Conservation (phyloP, 2,113 vertebrate species). For the Syngnathoides biaculeatus region DNA sequence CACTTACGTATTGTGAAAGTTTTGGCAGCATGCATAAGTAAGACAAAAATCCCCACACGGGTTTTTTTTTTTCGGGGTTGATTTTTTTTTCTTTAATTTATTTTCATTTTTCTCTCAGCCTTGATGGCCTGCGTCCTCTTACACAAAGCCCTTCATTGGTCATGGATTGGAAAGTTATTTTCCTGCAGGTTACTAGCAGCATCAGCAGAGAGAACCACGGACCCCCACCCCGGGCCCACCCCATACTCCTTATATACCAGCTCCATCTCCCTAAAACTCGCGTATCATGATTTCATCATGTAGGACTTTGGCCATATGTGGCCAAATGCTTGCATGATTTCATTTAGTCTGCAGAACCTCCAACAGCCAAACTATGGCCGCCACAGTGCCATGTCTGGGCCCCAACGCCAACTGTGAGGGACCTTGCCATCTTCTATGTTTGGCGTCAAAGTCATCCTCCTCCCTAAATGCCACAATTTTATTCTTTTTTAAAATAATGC, state of each 20-base stretch:
- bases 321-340: background rate
- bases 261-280: background rate
- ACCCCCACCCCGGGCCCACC: slow-evolving; percentile 11
- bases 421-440: background rate
- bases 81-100: slow-evolving; percentile 6
- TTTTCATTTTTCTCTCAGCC: slow-evolving; percentile 19
- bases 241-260: slow-evolving; percentile 10
- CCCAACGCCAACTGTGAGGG: background rate
- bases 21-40: slow-evolving; percentile 27
- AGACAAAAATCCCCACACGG: slow-evolving; percentile 31
- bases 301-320: background rate
- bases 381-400: background rate
- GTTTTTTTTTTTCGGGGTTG: too few relatives aligned
- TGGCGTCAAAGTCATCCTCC: too few relatives aligned
- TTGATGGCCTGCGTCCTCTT: slow-evolving; percentile 23
- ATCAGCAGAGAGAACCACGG: slow-evolving; percentile 43
- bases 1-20: slow-evolving; percentile 7
- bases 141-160: slow-evolving; percentile 69
- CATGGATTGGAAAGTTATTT: slow-evolving; percentile 60
- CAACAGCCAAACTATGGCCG: background rate
- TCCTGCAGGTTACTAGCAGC: slow-evolving; percentile 53
- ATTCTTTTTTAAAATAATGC: too few relatives aligned
- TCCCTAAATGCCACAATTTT: too few relatives aligned
- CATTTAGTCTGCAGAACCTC: background rate
- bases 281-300: background rate